Conservation (phyloP, 2,888 invertebrate genomes). For the Netelia fuscicornis region DNA sequence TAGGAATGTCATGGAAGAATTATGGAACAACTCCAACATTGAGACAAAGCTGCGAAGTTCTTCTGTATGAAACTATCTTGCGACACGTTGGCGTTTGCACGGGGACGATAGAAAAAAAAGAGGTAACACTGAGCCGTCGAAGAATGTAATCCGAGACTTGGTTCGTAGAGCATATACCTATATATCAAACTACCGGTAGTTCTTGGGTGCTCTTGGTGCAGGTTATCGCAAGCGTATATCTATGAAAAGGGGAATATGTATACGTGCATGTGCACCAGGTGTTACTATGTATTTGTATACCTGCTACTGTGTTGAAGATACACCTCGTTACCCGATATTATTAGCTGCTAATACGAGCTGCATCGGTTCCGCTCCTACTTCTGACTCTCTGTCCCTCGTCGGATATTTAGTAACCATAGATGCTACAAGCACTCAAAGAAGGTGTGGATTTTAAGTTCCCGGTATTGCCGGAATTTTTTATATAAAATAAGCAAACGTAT, state of each 20-base stretch:
- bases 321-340: constrained; percentile 78
- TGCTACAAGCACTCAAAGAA: constrained; percentile 69
- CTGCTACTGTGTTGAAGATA: constrained; percentile 72
- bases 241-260: constrained; percentile 29
- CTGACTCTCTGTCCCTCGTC: constrained; percentile 36
- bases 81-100: constrained; percentile 20
- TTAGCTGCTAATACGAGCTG: constrained; percentile 75
- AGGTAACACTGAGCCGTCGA: constrained; percentile 59
- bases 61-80: constrained; percentile 18
- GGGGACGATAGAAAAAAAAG: constrained; percentile 24
- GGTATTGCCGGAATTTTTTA: constrained; percentile 27
- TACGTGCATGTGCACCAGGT: constrained; percentile 2
- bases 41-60: neutral
- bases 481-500: neutral
- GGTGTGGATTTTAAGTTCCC: constrained; percentile 46
- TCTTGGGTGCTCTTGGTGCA: constrained; percentile 43
- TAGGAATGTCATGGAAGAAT: constrained; percentile 1
- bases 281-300: constrained; percentile 44
- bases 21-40: constrained; percentile 44
- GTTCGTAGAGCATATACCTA: constrained; percentile 46
- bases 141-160: constrained; percentile 64
- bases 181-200: constrained; percentile 38
- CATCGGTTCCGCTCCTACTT: constrained; percentile 49
- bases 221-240: constrained; percentile 42
- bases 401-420: constrained; percentile 77